Conservation (phyloP, 2,888 invertebrate genomes). For the Meghimatium bilineatum region DNA sequence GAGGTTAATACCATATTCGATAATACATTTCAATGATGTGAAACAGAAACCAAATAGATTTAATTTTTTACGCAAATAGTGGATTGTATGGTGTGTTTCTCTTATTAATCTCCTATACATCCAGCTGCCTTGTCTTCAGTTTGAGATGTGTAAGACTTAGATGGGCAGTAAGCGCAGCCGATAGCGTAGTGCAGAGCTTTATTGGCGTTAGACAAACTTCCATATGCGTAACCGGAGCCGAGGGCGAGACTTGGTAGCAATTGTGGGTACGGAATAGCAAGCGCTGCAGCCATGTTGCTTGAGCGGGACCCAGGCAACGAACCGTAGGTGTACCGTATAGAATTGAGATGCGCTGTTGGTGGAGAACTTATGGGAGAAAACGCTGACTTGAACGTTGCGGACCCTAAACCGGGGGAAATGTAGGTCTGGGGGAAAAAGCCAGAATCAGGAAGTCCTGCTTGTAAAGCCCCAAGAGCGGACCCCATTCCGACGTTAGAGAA, state of each 20-base stretch:
- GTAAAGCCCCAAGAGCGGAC: conserved; percentile 27
- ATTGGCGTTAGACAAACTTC: conserved; percentile 53
- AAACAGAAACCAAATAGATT: no score
- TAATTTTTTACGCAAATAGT: no score
- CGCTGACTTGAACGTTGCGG: conserved; percentile 69
- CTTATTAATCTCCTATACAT: conserved; percentile 61
- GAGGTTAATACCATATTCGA: no score
- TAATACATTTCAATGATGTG: no score
- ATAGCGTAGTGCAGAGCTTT: conserved; percentile 59
- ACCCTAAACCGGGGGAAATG: conserved; percentile 54
- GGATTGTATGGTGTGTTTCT: no score
- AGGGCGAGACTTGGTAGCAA: conserved; percentile 68
- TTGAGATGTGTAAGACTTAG: conserved; percentile 58
- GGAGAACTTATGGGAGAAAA: conserved; percentile 72
- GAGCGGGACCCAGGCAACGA: conserved; percentile 46
- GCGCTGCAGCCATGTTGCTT: conserved; percentile 53
- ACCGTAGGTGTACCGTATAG: conserved; percentile 69
- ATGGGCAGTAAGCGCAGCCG: conserved; percentile 68
- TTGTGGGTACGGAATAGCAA: conserved; percentile 70
- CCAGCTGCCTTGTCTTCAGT: conserved; percentile 59
- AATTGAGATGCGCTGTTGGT: conserved; percentile 65
- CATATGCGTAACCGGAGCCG: conserved; percentile 61
- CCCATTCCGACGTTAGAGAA: conserved; percentile 20
- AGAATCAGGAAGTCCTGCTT: conserved; percentile 29
- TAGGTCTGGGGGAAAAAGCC: conserved; percentile 51